Conservation (phyloP, 2,888 invertebrate genomes). For the Chirona hameri region DNA sequence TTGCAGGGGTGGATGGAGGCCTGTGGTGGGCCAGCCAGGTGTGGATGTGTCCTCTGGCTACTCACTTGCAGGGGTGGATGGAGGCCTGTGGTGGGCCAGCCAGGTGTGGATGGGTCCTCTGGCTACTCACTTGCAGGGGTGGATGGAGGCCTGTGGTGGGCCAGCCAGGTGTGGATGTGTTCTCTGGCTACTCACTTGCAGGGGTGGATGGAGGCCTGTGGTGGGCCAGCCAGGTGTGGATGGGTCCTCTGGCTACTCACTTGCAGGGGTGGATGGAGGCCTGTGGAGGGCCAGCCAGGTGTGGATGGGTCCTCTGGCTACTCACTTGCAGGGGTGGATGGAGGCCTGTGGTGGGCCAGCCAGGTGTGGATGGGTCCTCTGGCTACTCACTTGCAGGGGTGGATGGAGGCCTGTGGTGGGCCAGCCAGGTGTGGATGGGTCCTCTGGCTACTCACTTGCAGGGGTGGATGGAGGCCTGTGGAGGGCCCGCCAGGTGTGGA, state of each 20-base stretch:
- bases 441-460: too few relatives aligned
- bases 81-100: conserved; percentile 94
- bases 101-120: conserved; percentile 93
- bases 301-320: conserved; percentile 95
- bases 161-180: conserved; percentile 94
- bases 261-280: conserved; percentile 99
- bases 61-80: conserved; percentile 98
- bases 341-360: conserved; percentile 94
- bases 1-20: conserved; percentile 99
- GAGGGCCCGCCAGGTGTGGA: conserved; percentile 89
- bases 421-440: conserved; percentile 94
- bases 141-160: conserved; percentile 94
- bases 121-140: too few relatives aligned
- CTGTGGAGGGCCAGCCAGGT: conserved; percentile 89
- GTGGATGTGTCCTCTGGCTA: conserved; percentile 95
- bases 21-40: conserved; percentile 89
- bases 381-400: too few relatives aligned
- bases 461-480: conserved; percentile 97
- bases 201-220: conserved; percentile 97
- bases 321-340: conserved; percentile 98
- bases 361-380: conserved; percentile 93
- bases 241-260: too few relatives aligned
- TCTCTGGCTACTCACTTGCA: too few relatives aligned
- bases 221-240: conserved; percentile 89
- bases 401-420: conserved; percentile 94